Evolutionary conservation across 2,888 invertebrate genomes (phyloP).

Genomic region (Agriopis leucophaearia): DNA sequence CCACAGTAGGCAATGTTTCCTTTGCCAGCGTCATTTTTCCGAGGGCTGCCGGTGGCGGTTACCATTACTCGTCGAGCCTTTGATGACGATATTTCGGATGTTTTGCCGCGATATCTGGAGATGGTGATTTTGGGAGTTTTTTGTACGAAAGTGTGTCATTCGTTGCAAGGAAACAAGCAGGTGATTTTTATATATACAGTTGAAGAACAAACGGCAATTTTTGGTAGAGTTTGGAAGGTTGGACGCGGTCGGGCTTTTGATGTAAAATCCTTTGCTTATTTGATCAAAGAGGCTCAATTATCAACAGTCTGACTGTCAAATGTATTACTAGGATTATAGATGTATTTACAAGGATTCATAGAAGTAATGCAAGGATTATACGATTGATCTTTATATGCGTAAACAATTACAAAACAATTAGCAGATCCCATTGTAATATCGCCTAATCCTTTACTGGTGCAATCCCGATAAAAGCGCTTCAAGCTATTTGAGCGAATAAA

Average conservation of each 20-base stretch:
- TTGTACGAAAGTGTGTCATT: slow-evolving; percentile 20
- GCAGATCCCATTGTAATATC: slow-evolving; percentile 25
- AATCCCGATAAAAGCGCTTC: slow-evolving; percentile 35
- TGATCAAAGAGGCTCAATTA: too few species aligned
- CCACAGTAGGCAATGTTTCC: slow-evolving; percentile 32
- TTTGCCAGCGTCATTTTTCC: slow-evolving; percentile 36
- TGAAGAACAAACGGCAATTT: too few species aligned
- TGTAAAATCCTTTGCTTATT: too few species aligned
- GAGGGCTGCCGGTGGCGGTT: slow-evolving; percentile 36
- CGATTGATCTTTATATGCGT: slow-evolving; percentile 6
- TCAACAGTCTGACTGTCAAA: too few species aligned
- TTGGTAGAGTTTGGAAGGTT: too few species aligned
- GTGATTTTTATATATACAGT: not conserved
- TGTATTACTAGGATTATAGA: too few species aligned
- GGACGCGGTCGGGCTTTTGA: too few species aligned
- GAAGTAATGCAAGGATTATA: not conserved
- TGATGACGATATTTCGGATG: slow-evolving; percentile 37
- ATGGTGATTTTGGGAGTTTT: slow-evolving; percentile 18
- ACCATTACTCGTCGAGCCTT: slow-evolving; percentile 33
- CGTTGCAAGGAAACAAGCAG: slow-evolving; percentile 14
- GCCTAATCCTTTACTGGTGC: slow-evolving; percentile 27
- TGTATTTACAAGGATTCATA: too few species aligned
- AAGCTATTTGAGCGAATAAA: slow-evolving; percentile 29
- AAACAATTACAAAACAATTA: slow-evolving; percentile 32
- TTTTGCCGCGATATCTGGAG: slow-evolving; percentile 32